Evolutionary conservation across 2,888 invertebrate genomes (phyloP), one percentile per base, ranked within the genome.

Genomic region (Conistra vaccinii): DNA sequence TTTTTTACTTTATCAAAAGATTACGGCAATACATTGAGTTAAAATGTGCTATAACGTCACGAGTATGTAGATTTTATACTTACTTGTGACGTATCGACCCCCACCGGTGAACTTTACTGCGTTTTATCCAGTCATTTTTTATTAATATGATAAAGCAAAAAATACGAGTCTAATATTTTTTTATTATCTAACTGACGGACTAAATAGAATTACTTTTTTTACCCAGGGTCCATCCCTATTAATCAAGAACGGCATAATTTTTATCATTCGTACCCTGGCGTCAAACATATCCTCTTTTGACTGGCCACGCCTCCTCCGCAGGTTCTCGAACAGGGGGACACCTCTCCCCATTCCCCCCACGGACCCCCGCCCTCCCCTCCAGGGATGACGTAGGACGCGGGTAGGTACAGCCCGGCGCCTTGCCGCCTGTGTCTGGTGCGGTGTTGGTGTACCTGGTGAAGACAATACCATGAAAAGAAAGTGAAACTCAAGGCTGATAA

Each of bases 261-360:
- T 72, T 12, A 23, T 29, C 48, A 20, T 5, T 39, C 95, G 95
- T 92, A 98, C 98, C 97, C 97, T 87, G 96, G 83, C 87, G 97
- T 97, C 76, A 97, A 95, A 93, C 99, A 99, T 92, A 97, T 97
- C 89, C 99, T 97, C 76, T 97, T 97, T 95, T 99, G 99, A 89
- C 97, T 97, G 81, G 98, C 98, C 35, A 99, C 99, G 70, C 99
- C 99, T 23, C 99, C 98, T 0, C 99, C 99, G 92, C 99, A 99
- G 32, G 98, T 97, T 82, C 99, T 97, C 7, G 99, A 99, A 94
- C 99, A 99, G 72, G 98, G 97, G 42, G 98, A 98, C 69, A 98
- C 98, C 60, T 97, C 97, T 20, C 98, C 98, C 99, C 99, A 99
- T 14, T 98, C 97, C 7, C 98, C 97, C 99, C 99, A 99, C 3